These are phyloP conservation scores for Crocodylus rhombifer DNA, from an alignment of 2,797 vertebrate genomes.

Conservation along the genomic window DNA sequence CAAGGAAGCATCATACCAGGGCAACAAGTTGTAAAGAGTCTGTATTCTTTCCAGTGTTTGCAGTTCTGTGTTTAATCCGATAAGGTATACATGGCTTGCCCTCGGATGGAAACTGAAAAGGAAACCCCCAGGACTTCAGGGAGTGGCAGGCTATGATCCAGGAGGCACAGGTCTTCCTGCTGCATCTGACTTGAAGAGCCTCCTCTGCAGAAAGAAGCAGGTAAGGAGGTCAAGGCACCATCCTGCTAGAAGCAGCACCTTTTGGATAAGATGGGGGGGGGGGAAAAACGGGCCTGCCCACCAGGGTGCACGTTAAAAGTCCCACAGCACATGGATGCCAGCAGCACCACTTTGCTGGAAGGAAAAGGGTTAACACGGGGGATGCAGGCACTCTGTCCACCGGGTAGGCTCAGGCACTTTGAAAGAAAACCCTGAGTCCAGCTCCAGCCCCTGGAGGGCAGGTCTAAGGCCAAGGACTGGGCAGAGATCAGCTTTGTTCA, in stretches of 20 bases:
- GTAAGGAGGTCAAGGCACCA: neutral
- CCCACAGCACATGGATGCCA: neutral
- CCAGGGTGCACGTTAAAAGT: neutral
- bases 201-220: too few relatives aligned
- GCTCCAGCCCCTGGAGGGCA: neutral
- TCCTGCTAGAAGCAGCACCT: neutral
- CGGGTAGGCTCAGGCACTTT: neutral
- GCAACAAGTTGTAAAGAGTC: neutral
- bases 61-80: neutral
- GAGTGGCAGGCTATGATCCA: neutral
- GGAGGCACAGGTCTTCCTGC: neutral
- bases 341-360: neutral
- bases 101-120: neutral
- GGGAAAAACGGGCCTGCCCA: neutral
- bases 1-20: rapidly evolving
- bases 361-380: neutral
- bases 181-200: neutral
- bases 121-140: neutral
- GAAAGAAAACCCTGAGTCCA: neutral
- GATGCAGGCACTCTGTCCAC: neutral
- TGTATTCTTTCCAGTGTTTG: neutral
- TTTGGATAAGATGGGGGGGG: neutral
- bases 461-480: neutral
- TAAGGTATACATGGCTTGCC: neutral
- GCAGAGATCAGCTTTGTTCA: too few relatives aligned